Evolutionary conservation across 2,888 invertebrate species (phyloP), one percentile per base, ranked within the genome.

Genomic region (Lumbricus terrestris): DNA sequence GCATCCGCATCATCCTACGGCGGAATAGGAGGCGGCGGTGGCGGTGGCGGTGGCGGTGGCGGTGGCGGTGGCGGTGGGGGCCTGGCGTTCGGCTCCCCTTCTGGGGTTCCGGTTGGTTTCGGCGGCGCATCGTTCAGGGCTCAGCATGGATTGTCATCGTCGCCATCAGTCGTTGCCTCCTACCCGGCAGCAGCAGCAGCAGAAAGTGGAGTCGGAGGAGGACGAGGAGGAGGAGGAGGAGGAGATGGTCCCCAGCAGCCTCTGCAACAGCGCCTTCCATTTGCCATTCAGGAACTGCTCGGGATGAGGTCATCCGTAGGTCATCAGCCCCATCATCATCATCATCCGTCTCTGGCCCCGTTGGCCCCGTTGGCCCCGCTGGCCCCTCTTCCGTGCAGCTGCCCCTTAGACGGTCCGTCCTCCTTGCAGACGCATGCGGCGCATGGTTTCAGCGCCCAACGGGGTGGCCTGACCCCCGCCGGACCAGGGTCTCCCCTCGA

Each of bases 241-340:
- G n/a, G n/a, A n/a, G n/a, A n/a, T n/a, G n/a, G n/a, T n/a, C n/a
- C n/a, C n/a, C n/a, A n/a, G n/a, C n/a, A n/a, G n/a, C 34, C 85
- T 85, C 85, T 85, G 34, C 85, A 34, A 13, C n/a, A n/a, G n/a
- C 85, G 85, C 37, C 85, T 85, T 35, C 85, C 85, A 6, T 85
- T 85, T 35, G 85, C 85, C 37, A 85, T 85, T 37, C 85, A 85
- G 37, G 85, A 85, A 85, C 85, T 85, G 34, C 85, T 85, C 13
- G 85, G 85, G 23, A 85, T 85, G 85, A 34, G 37, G 18, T 85
- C n/a, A n/a, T n/a, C 85, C 8, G 85, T n/a, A n/a, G n/a, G n/a
- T n/a, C n/a, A n/a, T n/a, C n/a, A n/a, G n/a, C n/a, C n/a, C n/a
- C n/a, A n/a, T n/a, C n/a, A 35, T 18, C 85, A 34, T 35, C 69